phyloP scores from a whole-genome alignment of 2,888 invertebrate species.

The Synergus japonicus region DNA sequence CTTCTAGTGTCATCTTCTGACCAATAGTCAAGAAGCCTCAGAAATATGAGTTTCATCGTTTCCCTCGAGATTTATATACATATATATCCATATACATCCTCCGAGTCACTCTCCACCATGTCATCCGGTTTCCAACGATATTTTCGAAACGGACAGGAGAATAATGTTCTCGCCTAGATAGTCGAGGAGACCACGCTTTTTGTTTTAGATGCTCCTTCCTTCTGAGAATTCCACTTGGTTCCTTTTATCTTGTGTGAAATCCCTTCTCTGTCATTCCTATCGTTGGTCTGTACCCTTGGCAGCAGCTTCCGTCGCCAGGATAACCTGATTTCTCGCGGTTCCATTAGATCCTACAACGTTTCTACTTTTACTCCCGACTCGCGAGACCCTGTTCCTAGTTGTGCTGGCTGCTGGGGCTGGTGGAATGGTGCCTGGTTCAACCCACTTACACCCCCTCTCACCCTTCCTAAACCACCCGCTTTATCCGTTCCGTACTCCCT shows the following conservation, averaged over 20 bases:
- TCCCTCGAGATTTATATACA: not conserved
- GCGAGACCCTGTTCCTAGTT: not conserved
- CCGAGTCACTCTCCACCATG: not conserved
- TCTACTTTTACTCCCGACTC: conserved; percentile 47
- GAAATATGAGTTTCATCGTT: not conserved
- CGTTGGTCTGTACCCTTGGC: conserved; percentile 45
- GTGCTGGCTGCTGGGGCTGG: too few relatives aligned
- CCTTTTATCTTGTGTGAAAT: conserved; percentile 24
- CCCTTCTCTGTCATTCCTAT: conserved; percentile 33
- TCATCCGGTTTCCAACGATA: conserved; percentile 12
- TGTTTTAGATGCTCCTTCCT: conserved; percentile 50
- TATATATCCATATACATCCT: not conserved
- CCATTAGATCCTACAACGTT: conserved; percentile 56
- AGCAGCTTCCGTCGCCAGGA: conserved; percentile 53
- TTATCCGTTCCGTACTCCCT: conserved; percentile 40
- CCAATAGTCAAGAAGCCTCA: conserved; percentile 1
- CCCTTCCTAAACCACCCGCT: conserved; percentile 16
- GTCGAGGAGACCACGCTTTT: conserved; percentile 40
- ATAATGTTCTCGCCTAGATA: conserved; percentile 43
- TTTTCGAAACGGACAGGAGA: conserved; percentile 36
- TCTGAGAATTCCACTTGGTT: conserved; percentile 30
- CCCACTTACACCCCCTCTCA: conserved; percentile 42
- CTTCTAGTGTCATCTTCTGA: not conserved
- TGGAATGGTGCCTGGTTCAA: not conserved
- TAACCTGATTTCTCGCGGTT: conserved; percentile 61